These are phyloP conservation scores for Carassius gibelio DNA, from an alignment of 2,113 vertebrate species.

Conservation along the genomic window DNA sequence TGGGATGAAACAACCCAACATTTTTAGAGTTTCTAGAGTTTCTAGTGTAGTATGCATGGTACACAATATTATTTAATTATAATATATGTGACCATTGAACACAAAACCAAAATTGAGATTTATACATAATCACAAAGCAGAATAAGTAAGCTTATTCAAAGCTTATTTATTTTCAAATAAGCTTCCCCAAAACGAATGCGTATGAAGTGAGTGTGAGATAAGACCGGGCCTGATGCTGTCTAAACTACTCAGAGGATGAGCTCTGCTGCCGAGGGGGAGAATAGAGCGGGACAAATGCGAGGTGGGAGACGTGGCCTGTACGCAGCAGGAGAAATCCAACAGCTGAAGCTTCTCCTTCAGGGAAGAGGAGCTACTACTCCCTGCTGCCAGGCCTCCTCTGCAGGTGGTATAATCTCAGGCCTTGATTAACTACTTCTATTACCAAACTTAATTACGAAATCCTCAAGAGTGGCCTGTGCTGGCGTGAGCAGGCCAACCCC, in stretches of 20 bases:
- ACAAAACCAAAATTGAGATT: no score
- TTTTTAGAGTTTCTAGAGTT: no score
- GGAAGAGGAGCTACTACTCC: not conserved
- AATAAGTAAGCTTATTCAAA: not conserved
- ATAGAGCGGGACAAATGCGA: slow-evolving; percentile 5
- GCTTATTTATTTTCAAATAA: not conserved
- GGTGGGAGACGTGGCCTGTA: not conserved
- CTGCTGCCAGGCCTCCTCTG: slow-evolving; percentile 1
- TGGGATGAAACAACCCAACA: no score
- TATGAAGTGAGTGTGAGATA: slow-evolving; percentile 2
- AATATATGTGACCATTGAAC: no score
- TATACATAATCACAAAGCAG: no score
- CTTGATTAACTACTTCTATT: slow-evolving; percentile 55
- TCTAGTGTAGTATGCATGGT: no score
- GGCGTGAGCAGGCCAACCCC: slow-evolving; percentile 1
- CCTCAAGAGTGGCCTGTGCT: slow-evolving; percentile 35
- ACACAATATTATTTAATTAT: no score
- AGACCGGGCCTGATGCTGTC: not conserved
- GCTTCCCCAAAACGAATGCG: not conserved
- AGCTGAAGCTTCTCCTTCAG: slow-evolving; percentile 9
- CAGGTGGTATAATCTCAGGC: slow-evolving; percentile 43
- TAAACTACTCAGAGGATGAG: slow-evolving; percentile 8
- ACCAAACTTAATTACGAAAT: slow-evolving; percentile 54
- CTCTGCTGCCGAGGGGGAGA: not conserved
- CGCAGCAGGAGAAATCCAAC: not conserved